These are phyloP conservation scores for Phallusia fumigata DNA, from an alignment of 23 tunicate genomes.

Conservation along the genomic window DNA sequence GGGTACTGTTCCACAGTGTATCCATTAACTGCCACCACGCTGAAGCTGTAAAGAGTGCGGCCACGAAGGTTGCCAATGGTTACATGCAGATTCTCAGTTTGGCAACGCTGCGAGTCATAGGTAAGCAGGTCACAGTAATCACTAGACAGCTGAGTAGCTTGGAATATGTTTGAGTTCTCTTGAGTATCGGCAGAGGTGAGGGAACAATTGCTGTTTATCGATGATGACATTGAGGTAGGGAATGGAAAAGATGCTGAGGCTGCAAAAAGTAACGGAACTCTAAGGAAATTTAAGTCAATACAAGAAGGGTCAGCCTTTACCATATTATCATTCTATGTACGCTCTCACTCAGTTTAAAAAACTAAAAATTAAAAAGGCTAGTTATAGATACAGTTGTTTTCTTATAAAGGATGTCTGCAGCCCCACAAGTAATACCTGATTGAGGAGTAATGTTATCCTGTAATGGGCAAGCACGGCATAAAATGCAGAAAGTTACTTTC, in stretches of 20 bases:
- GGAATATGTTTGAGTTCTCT: background rate
- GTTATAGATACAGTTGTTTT: no score
- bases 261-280: no score
- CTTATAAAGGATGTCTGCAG: no score
- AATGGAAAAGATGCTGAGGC: background rate
- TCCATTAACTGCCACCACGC: conserved; percentile 39
- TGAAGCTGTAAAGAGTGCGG: conserved; percentile 43
- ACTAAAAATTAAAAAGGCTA: no score
- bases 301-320: no score
- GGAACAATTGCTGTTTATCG: background rate
- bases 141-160: background rate
- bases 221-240: background rate
- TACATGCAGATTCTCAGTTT: conserved; percentile 6
- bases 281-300: no score
- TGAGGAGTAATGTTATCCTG: background rate
- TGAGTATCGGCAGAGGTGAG: background rate
- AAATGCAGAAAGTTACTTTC: conserved; percentile 28
- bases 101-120: conserved; percentile 23
- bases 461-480: conserved; percentile 43
- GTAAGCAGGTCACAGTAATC: conserved; percentile 25
- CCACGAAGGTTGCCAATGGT: conserved; percentile 35
- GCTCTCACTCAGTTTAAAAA: no score
- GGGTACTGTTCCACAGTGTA: conserved; percentile 25
- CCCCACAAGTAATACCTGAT: background rate
- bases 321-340: no score